Base-by-base conservation (phyloP, 2,113 vertebrate genomes). In the Anolis carolinensis region DNA sequence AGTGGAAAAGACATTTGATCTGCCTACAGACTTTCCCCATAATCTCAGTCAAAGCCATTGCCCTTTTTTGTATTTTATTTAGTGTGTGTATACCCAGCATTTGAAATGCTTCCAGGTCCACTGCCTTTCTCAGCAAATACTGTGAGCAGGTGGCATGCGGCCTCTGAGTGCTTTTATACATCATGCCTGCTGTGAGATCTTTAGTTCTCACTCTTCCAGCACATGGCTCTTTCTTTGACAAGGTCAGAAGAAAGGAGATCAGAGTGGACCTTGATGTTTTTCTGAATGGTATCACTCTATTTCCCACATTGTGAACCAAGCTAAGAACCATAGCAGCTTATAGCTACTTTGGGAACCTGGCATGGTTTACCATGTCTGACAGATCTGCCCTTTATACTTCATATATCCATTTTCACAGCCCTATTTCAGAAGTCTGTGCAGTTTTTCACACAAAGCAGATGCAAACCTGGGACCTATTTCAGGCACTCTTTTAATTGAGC, bases 151-250 rank as follows among this genome's bases (percentile, higher is more conserved):
- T 71, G 32, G 50, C 70, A 23, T 48, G 3, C 1, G 23, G 75
- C 76, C 30, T 23, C 21, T 44, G 70, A 83, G 55, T 73, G 52
- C 72, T 81, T 85, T 85, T 59, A 34, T 85, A 81, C 32, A n/a
- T 50, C 44, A 7, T 30, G n/a, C 72, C 78, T 81, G 72, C 63
- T 88, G 86, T 21, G 73, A 85, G 73, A 48, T 71, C 44, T 48
- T 76, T 81, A 70, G 71, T 81, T 81, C 72, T 81, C 20, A 52
- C 25, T 81, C 30, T 88, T 77, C 18, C 63, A 44, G 25, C 87
- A 81, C 18, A 82, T 70, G 74, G 11, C 65, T 78, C 76, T 52
- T 68, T 50, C 55, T 84, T 88, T 80, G 44, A 84, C 68, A 63
- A 8, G 20, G 48, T 84, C 68, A 80, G 62, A 68, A 73, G 63